phyloP scores from a whole-genome alignment of 2,113 vertebrate species.

The Micronycteris hirsuta region DNA sequence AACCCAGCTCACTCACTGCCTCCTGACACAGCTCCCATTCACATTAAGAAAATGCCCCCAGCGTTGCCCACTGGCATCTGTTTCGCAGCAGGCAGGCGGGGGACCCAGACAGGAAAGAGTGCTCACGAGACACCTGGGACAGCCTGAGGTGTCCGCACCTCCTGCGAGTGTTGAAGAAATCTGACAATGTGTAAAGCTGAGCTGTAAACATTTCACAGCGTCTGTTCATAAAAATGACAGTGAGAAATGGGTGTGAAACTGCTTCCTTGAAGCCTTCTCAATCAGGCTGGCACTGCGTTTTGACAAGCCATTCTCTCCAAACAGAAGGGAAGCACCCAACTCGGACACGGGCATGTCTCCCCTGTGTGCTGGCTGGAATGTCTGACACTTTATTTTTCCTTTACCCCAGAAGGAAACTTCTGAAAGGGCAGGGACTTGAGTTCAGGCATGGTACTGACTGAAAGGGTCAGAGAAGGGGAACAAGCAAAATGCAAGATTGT shows the following conservation, averaged over 20 bases:
- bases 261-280: background rate
- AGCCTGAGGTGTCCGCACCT: background rate
- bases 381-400: background rate
- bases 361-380: background rate
- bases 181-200: background rate
- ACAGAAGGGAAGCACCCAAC: background rate
- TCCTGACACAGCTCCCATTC: background rate
- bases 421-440: background rate
- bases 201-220: background rate
- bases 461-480: background rate
- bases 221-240: background rate
- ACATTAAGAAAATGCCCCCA: background rate
- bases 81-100: background rate
- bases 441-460: too few relatives aligned
- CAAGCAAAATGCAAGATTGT: background rate
- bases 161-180: background rate
- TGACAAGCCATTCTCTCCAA: constrained; percentile 27
- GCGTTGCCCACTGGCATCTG: too few relatives aligned
- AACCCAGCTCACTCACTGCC: background rate
- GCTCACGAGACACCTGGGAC: background rate
- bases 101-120: accelerated
- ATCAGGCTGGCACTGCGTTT: background rate
- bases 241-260: background rate
- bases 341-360: background rate
- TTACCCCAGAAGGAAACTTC: background rate